phyloP scores from a whole-genome alignment of 2,888 invertebrate species.

The Elmis aenea region DNA sequence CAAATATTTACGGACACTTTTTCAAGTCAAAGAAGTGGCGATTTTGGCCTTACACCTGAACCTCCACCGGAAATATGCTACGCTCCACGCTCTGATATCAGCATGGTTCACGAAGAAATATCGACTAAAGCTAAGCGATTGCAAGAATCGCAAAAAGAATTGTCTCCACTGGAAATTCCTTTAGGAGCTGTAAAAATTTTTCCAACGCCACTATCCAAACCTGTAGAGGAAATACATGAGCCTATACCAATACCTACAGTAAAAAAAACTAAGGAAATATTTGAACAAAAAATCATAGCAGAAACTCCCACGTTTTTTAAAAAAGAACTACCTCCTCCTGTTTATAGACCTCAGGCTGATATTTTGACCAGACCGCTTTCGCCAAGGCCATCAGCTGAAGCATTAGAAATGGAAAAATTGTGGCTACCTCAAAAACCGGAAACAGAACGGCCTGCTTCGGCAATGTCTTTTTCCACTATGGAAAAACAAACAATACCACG shows the following conservation, averaged over 20 bases:
- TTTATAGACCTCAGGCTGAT: conserved; percentile 36
- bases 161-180: conserved; percentile 49
- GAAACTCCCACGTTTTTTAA: conserved; percentile 17
- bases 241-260: too few relatives aligned
- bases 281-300: conserved; percentile 22
- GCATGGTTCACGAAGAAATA: conserved; percentile 48
- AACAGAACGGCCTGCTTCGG: conserved; percentile 19
- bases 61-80: conserved; percentile 68
- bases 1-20: neutral
- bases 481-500: conserved; percentile 22
- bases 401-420: conserved; percentile 62
- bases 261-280: conserved; percentile 9
- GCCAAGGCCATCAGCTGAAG: conserved; percentile 60
- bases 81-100: conserved; percentile 50
- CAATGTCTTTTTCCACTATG: conserved; percentile 16
- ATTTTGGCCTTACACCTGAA: conserved; percentile 58
- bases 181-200: conserved; percentile 56
- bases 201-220: conserved; percentile 31
- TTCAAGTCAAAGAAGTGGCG: conserved; percentile 29
- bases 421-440: conserved; percentile 50
- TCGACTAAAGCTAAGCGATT: conserved; percentile 56
- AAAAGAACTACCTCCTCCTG: conserved; percentile 19
- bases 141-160: conserved; percentile 54
- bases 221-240: neutral
- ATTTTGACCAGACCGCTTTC: conserved; percentile 44